A percentile compares a stretch with the other conserved stretches of the same genome.
phyloP scores from a whole-genome alignment of 2,797 vertebrate genomes.

The Enteromius mattozi region DNA sequence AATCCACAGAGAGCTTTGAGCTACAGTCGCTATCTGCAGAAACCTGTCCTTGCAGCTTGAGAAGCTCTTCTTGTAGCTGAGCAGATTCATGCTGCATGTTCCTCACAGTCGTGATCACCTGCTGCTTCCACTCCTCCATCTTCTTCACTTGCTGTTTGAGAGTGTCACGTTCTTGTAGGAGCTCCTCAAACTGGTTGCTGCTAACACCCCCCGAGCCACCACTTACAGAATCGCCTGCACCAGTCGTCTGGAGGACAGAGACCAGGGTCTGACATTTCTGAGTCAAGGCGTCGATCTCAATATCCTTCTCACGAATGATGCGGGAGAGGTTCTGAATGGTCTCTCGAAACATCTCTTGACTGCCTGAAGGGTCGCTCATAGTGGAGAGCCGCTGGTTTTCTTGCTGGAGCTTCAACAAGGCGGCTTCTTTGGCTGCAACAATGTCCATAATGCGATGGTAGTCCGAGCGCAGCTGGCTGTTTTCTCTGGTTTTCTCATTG shows the following conservation, averaged over 20 bases:
- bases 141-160: conserved; percentile 98
- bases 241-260: conserved; percentile 88
- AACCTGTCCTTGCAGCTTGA: conserved; percentile 90
- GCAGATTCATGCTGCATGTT: conserved; percentile 98
- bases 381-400: conserved; percentile 88
- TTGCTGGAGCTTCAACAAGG: conserved; percentile 89
- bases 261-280: conserved; percentile 97
- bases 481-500: conserved; percentile 95
- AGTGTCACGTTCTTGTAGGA: conserved; percentile 91
- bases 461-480: conserved; percentile 92
- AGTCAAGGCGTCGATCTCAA: conserved; percentile 95
- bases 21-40: conserved; percentile 88
- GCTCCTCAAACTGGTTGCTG: conserved; percentile 96
- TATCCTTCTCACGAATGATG: conserved; percentile 98
- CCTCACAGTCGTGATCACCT: conserved; percentile 96
- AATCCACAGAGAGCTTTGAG: conserved; percentile 89
- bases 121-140: conserved; percentile 99
- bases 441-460: conserved; percentile 94
- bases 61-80: conserved; percentile 92
- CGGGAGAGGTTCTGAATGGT: conserved; percentile 97
- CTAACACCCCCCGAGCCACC: conserved; percentile 85
- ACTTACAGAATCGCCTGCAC: conserved; percentile 62
- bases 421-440: conserved; percentile 90
- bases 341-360: conserved; percentile 96
- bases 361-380: conserved; percentile 85